Base-by-base conservation (phyloP, 1,140 invertebrate species). In the Penaeus indicus region DNA sequence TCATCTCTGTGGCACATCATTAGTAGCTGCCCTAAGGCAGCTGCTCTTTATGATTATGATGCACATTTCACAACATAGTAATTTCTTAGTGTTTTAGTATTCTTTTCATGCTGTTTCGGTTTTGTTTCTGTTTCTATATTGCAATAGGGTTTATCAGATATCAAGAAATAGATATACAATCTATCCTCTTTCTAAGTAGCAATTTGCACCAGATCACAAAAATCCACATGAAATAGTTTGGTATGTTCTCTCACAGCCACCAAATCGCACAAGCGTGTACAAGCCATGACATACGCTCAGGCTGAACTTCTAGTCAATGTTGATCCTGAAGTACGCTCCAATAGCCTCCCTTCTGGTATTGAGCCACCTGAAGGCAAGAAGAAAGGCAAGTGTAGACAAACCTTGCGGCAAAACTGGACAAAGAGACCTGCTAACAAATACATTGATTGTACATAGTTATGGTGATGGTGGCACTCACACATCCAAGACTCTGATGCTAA, bases 221-320 rank as follows among this genome's bases (percentile, higher is more conserved):
- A 75, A 75, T 32, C 54, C 60, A 32, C 80, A 18, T 83, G 47
- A 32, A 27, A 83, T 78, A 69, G 85, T 77, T 42, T 84, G 69
- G 86, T 84, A 75, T 89, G 47, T 89, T 72, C 72, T 77, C 84
- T 85, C 84, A 79, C 86, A 90, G 90, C 83, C 32, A 90, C 83
- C 83, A 90, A 90, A 90, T 75, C 83, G 60, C 86, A 86, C 78
- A 90, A 88, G 83, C 82, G 90, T 54, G 82, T 85, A 72, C 90
- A 90, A 84, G 90, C 90, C 77, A 83, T 90, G 90, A 90, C 90
- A 47, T 88, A 90, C 83, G 90, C 90, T 77, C 90, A 90, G 86
- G 90, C 90, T 72, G 90, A 90, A 85, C 83, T 90, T 69, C 90
- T 90, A 81, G 90, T 90, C 86, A 90, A 90, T 84, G 84, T 90